Percentiles rank a stretch among this genome's conserved stretches.
These are phyloP conservation scores for Eulemur macaco DNA, from an alignment of 2,113 vertebrate genomes.

Conservation along the genomic window DNA sequence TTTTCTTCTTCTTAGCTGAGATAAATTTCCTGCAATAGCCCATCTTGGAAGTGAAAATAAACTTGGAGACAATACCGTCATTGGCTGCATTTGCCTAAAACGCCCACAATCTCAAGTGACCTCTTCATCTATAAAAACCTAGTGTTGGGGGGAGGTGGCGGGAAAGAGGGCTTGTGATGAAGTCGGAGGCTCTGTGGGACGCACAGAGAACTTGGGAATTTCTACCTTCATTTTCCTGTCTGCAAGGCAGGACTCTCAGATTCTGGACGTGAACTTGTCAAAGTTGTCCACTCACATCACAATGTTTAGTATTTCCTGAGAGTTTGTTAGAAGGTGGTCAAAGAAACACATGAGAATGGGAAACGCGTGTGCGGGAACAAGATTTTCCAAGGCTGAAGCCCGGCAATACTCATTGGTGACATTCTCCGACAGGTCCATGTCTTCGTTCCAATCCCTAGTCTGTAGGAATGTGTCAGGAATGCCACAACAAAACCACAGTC, in stretches of 20 bases:
- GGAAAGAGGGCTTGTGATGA: not conserved
- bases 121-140: not conserved
- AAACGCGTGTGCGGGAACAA: not conserved
- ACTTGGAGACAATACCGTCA: not conserved
- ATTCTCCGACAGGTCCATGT: accelerated
- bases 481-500: accelerated
- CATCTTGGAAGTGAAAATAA: not conserved
- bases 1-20: not conserved
- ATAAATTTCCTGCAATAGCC: not conserved
- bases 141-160: not conserved
- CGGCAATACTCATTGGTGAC: not conserved
- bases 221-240: not conserved
- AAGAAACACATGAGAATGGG: not conserved
- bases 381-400: not conserved
- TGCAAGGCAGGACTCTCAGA: not conserved
- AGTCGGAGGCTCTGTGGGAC: not conserved
- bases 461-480: accelerated
- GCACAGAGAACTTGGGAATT: not conserved
- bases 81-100: not conserved
- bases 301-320: not conserved
- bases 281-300: not conserved
- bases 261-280: not conserved
- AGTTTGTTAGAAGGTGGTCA: not conserved
- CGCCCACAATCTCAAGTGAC: not conserved
- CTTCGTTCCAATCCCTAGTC: not conserved